Conservation (phyloP, 1,140 invertebrate genomes). For the Bombus confusus region DNA sequence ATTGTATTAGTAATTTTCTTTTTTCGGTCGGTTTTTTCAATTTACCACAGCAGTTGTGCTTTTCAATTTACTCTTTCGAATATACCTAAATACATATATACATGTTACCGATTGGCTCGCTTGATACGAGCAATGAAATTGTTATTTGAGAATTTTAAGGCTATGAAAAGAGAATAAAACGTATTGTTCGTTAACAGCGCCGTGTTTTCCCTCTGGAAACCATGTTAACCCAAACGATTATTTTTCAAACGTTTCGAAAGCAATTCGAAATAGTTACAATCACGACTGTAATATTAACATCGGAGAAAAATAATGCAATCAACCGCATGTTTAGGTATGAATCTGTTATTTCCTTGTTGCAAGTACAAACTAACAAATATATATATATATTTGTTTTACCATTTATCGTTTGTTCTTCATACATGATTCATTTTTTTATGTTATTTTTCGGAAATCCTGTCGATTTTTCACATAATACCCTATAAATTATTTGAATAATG, state of each 20-base stretch:
- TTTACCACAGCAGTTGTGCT: neutral
- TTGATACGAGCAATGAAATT: neutral
- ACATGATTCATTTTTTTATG: neutral
- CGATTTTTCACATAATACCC: neutral
- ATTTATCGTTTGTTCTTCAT: neutral
- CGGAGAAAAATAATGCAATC: neutral
- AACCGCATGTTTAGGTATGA: neutral
- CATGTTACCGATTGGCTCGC: neutral
- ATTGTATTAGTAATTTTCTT: neutral
- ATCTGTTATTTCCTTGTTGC: neutral
- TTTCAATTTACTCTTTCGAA: neutral
- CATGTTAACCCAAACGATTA: neutral
- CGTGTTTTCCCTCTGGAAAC: neutral
- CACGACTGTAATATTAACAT: neutral
- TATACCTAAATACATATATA: neutral
- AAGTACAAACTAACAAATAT: neutral
- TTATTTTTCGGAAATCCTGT: neutral
- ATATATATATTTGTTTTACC: neutral
- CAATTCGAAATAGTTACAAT: neutral
- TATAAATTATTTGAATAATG: constrained; percentile 10
- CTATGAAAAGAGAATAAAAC: neutral
- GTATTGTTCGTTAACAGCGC: neutral
- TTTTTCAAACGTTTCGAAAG: neutral
- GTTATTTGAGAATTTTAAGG: neutral
- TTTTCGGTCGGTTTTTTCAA: neutral